Evolutionary conservation across 1,140 invertebrate genomes (phyloP), one percentile per base, ranked within the genome.

Genomic region (Vanessa atalanta): DNA sequence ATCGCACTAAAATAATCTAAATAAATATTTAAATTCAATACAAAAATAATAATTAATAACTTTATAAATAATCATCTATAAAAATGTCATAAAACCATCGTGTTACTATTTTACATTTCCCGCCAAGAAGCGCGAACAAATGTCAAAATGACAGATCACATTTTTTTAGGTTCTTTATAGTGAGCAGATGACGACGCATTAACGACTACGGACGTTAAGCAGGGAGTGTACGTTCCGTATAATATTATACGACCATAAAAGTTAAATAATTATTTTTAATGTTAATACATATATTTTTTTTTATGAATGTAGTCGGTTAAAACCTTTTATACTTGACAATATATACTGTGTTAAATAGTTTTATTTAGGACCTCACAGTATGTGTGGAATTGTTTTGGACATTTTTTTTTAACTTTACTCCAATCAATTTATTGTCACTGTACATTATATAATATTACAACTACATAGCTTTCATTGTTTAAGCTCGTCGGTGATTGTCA

Each of bases 61-160:
- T 20, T 15, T 31, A 31, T 31, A 31, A 31, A 31, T 31, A 31
- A 13, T 48, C 47, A 65, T 65, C n/a, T 14, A 65, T 65, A 48
- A 48, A 63, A 48, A 47, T 20, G 64, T 48, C 61, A 64, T 64
- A 64, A 64, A 43, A 47, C 14, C 31, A 43, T 43, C 60, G 14
- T 65, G 47, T 60, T 23, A 26, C 20, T 0, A 60, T 26, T 60
- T 60, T 26, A 60, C 55, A 50, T 65, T 65, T 65, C 64, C 64
- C 64, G 64, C 64, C 64, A 23, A 23, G 43, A 47, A 16, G 23
- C n/a, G 31, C 60, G 60, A 37, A 60, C 67, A 69, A 60, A 69
- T 69, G 67, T 69, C 67, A 69, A 69, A 43, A 57, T 69, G 55
- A 69, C 53, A 69, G 55, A 60, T 69, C 43, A 26, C 20, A 47